Evolutionary conservation across 2,797 vertebrate genomes (phyloP), one percentile per base, ranked within the genome.

Genomic region (Pangasius djambal): DNA sequence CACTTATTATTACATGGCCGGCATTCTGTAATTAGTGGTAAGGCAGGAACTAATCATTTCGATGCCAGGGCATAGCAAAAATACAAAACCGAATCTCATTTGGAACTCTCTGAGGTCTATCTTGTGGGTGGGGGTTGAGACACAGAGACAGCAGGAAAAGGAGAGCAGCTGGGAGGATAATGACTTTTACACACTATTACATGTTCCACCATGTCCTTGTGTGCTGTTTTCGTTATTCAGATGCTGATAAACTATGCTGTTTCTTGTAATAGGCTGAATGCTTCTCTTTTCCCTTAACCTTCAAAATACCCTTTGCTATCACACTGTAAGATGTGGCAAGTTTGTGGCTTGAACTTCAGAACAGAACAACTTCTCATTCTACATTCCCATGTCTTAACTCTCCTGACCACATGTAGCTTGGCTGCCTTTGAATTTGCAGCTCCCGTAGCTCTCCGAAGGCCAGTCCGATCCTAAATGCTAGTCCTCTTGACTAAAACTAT

Each of bases 181-280:
- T 59, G 52, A 20, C 40, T 74, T 94, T 95, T 95, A 94, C 91
- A 95, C 77, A 95, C 95, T 96, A 94, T 91, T 83, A 77, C 13
- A 85, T 77, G 75, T 86, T 69, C 90, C 92, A 94, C 94, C 93
- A 92, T 79, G 83, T 89, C 85, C 37, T 34, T 50, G 31, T 78
- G 55, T 70, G 20, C 31, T 83, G 72, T 83, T 12, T 31, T 34
- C 67, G 57, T 77, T n/a, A 78, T 44, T 50, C 63, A 70, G 61
- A 78, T 50, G 37, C 12, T 34, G 13, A 69, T 28, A 18, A 78
- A 22, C 2, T 48, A 1, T 31, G 16, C 15, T 44, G 34, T 87
- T 87, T 85, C 50, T 87, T 34, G 18, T 50, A 20, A 59, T 18
- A 2, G 61, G 4, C 48, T 55, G 5, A 34, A 4, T 22, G 16